Evolutionary conservation across 2,797 vertebrate genomes (phyloP).

Genomic region (Gallinago nigripennis): DNA sequence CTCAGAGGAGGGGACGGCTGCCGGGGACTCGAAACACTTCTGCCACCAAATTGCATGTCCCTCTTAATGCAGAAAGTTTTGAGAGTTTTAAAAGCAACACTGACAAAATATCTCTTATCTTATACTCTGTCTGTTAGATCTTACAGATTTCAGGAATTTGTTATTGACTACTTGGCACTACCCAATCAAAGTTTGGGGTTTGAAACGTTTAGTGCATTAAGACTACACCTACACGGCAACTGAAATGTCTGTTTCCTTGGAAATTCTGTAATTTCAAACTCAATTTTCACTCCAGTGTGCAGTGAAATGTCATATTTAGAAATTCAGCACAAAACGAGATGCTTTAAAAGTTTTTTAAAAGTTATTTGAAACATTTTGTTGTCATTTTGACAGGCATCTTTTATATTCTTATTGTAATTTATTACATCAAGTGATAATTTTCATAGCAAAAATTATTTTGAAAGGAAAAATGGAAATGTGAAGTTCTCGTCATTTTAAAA

Average conservation of each 20-base stretch:
- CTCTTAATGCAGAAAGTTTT: neutral
- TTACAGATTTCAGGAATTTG: neutral
- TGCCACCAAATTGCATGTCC: neutral
- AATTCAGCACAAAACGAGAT: neutral
- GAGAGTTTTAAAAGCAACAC: neutral
- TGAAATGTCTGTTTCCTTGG: constrained; percentile 14
- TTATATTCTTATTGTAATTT: neutral
- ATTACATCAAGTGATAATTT: neutral
- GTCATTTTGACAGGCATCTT: constrained; percentile 36
- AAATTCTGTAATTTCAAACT: constrained; percentile 9
- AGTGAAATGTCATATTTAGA: constrained; percentile 17
- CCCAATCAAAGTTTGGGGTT: neutral
- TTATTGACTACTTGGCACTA: neutral
- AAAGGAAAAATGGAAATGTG: constrained; percentile 6
- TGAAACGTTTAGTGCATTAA: neutral
- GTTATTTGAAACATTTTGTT: neutral
- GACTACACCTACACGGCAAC: neutral
- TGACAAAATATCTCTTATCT: neutral
- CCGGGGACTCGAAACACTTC: neutral
- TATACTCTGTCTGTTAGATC: neutral
- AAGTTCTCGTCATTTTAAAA: neutral
- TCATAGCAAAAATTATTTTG: neutral
- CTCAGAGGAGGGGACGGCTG: neutral
- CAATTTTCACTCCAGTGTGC: neutral
- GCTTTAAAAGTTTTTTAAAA: neutral